phyloP scores from a whole-genome alignment of 2,888 invertebrate species.

The Heteromurus nitidus region DNA sequence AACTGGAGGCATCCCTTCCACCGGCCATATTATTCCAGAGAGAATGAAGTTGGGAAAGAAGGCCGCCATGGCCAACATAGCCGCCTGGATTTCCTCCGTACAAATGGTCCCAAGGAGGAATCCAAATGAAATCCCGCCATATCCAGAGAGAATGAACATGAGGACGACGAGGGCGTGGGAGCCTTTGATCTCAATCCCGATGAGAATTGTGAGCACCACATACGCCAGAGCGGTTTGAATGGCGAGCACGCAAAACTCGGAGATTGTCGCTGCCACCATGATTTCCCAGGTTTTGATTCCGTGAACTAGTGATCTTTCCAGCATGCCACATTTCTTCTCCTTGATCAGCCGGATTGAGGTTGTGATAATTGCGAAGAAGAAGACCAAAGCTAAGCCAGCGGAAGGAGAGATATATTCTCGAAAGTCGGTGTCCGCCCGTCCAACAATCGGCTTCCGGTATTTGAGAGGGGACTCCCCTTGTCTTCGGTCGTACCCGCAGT shows the following conservation, averaged over 20 bases:
- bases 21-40: conserved; percentile 82
- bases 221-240: conserved; percentile 40
- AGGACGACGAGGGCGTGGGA: conserved; percentile 11
- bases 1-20: conserved; percentile 93
- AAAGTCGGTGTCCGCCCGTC: conserved; percentile 45
- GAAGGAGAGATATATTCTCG: conserved; percentile 94
- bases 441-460: conserved; percentile 43
- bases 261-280: conserved; percentile 50
- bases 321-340: conserved; percentile 63
- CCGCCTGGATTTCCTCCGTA: conserved; percentile 92
- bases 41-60: conserved; percentile 62
- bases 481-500: conserved; percentile 87
- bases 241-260: conserved; percentile 50
- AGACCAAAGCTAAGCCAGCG: conserved; percentile 79
- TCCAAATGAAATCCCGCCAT: conserved; percentile 60
- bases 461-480: conserved; percentile 78
- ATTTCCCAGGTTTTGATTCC: conserved; percentile 75
- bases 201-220: conserved; percentile 20
- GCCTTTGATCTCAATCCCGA: conserved; percentile 40
- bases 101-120: conserved; percentile 94
- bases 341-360: conserved; percentile 59
- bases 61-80: conserved; percentile 78
- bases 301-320: conserved; percentile 73
- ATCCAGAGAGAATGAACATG: conserved; percentile 44
- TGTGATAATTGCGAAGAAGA: conserved; percentile 59